These are phyloP conservation scores for Drosophila birchii DNA, from an alignment of 2,888 invertebrate genomes.

Conservation along the genomic window DNA sequence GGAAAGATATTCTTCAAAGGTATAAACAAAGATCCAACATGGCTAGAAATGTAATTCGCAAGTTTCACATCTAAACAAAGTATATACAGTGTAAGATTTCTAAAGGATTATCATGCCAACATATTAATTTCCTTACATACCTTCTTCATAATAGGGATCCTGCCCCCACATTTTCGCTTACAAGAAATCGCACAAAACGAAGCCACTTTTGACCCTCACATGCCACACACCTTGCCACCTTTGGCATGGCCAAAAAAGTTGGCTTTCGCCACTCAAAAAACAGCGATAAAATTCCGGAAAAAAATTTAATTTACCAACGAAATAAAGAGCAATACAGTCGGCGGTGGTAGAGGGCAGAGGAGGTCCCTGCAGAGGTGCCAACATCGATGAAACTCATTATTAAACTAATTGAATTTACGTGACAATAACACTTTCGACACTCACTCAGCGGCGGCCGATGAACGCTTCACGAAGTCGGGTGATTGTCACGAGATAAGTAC, in stretches of 20 bases:
- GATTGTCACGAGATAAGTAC: conserved; percentile 70
- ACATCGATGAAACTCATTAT: conserved; percentile 75
- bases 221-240: conserved; percentile 20
- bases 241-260: conserved; percentile 3
- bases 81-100: background rate
- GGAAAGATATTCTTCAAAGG: background rate
- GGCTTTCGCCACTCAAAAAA: conserved; percentile 22
- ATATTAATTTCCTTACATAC: too few species aligned
- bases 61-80: background rate
- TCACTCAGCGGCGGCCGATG: conserved; percentile 22
- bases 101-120: background rate
- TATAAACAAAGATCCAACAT: background rate
- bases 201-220: conserved; percentile 3
- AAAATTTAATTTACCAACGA: conserved; percentile 26
- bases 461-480: conserved; percentile 35
- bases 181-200: background rate
- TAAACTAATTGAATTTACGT: conserved; percentile 79
- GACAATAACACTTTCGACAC: conserved; percentile 75
- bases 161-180: background rate
- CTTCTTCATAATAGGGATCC: background rate
- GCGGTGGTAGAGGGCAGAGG: background rate
- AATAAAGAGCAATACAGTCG: background rate
- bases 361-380: conserved; percentile 63
- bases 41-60: background rate
- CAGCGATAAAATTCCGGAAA: conserved; percentile 18